A percentile compares a stretch with the other conserved stretches of the same genome.
These are phyloP conservation scores for Hemichromis elongatus DNA, from an alignment of 2,113 vertebrate species.

Conservation along the genomic window DNA sequence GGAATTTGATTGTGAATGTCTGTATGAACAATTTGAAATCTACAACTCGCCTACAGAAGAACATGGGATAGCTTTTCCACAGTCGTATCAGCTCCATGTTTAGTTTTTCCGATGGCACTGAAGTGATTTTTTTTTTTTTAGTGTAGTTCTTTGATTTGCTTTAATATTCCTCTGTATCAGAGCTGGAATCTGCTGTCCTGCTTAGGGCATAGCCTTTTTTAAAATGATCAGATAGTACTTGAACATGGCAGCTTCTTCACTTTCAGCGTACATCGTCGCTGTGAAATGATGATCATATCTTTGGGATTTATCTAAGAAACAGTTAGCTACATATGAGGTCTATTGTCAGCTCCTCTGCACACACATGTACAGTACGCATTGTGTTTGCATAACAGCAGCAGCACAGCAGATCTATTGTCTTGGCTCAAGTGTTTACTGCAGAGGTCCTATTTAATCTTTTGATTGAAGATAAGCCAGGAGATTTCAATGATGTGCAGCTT, in stretches of 20 bases:
- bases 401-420: constrained; percentile 29
- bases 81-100: background rate
- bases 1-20: background rate
- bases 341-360: background rate
- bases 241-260: constrained; percentile 32
- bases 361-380: background rate
- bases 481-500: constrained; percentile 38
- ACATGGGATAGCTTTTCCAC: background rate
- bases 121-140: background rate
- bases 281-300: constrained; percentile 2
- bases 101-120: background rate
- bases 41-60: background rate
- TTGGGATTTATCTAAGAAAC: background rate
- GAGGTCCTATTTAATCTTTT: constrained; percentile 41
- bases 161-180: constrained; percentile 71
- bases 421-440: constrained; percentile 46
- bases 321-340: background rate
- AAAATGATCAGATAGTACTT: constrained; percentile 7
- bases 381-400: background rate
- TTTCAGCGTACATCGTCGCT: background rate
- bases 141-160: background rate
- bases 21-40: background rate
- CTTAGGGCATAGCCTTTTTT: background rate
- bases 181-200: constrained; percentile 27
- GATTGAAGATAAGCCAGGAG: constrained; percentile 44